Evolutionary conservation across 1,140 invertebrate genomes (phyloP).

Genomic region (Brevipalpus yothersi): DNA sequence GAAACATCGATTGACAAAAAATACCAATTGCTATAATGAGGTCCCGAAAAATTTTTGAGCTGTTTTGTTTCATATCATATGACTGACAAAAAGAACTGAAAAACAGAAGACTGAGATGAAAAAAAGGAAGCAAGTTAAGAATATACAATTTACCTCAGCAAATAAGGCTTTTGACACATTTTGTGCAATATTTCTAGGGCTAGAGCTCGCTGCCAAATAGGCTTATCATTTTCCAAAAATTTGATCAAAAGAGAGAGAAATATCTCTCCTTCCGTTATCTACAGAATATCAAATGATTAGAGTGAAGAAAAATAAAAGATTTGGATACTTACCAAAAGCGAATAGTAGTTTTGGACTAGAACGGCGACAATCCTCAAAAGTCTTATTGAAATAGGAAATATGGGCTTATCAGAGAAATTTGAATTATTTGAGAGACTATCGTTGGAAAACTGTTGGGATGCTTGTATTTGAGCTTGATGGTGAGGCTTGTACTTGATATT

Average conservation of each 20-base stretch:
- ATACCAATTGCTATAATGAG: conserved; percentile 82
- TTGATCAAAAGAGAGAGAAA: conserved; percentile 89
- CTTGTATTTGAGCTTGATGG: not conserved
- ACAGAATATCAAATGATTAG: conserved; percentile 15
- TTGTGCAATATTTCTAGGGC: conserved; percentile 88
- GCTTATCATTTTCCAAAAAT: conserved; percentile 87
- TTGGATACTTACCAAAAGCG: conserved; percentile 41
- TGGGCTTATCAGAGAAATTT: conserved; percentile 45
- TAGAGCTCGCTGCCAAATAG: conserved; percentile 75
- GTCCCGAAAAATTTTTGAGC: conserved; percentile 73
- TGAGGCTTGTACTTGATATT: conserved; percentile 54
- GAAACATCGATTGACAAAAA: conserved; percentile 81
- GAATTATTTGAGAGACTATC: not conserved
- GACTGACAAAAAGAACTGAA: conserved; percentile 58
- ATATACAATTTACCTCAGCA: conserved; percentile 31
- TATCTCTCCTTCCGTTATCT: conserved; percentile 94
- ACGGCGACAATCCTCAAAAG: conserved; percentile 73
- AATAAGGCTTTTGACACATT: conserved; percentile 55
- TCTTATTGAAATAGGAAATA: conserved; percentile 88
- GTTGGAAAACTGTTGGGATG: not conserved
- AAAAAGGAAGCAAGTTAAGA: not conserved
- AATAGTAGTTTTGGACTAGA: conserved; percentile 78
- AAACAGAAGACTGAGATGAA: not conserved
- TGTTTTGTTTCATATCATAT: conserved; percentile 77
- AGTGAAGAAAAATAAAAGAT: not conserved